phyloP scores from a whole-genome alignment of 2,888 invertebrate genomes.

The Lomographa bimaculata region DNA sequence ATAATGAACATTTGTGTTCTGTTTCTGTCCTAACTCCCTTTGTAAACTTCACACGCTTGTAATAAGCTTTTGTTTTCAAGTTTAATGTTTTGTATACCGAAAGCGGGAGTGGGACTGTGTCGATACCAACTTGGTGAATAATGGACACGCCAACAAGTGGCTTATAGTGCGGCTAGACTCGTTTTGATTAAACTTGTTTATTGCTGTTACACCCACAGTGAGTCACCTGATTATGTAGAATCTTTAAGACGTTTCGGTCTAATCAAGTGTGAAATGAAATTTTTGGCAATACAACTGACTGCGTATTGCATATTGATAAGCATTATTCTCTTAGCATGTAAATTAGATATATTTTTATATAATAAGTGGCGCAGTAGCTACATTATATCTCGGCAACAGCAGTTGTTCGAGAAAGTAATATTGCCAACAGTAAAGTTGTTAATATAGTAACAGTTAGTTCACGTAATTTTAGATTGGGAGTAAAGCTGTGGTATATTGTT shows the following conservation, averaged over 20 bases:
- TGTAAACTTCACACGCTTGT: constrained; percentile 47
- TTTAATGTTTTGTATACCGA: constrained; percentile 6
- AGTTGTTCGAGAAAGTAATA: constrained; percentile 31
- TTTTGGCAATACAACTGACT: constrained; percentile 5
- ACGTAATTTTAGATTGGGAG: constrained; percentile 34
- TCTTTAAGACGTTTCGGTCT: constrained; percentile 6
- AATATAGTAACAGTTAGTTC: constrained; percentile 25
- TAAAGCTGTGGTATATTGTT: constrained; percentile 35
- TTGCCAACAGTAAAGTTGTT: constrained; percentile 24
- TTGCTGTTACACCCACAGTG: constrained; percentile 36
- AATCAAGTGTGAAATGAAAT: constrained; percentile 5
- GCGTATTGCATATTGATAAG: constrained; percentile 21
- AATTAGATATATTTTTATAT: constrained; percentile 27
- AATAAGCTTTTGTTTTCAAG: constrained; percentile 41
- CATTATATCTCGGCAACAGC: constrained; percentile 41
- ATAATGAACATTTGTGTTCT: constrained; percentile 45
- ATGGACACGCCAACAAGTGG: constrained; percentile 22
- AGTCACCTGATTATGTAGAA: constrained; percentile 23
- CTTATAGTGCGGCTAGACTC: constrained; percentile 23
- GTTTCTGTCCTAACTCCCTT: constrained; percentile 43
- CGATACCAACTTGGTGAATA: constrained; percentile 36
- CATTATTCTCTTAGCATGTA: too few relatives aligned
- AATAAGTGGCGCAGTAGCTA: constrained; percentile 32
- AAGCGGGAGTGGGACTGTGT: constrained; percentile 48
- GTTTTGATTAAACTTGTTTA: constrained; percentile 26